A percentile compares a stretch with the other conserved stretches of the same genome.
These are phyloP conservation scores for Mustela erminea DNA, from an alignment of 2,797 vertebrate species.

Conservation along the genomic window DNA sequence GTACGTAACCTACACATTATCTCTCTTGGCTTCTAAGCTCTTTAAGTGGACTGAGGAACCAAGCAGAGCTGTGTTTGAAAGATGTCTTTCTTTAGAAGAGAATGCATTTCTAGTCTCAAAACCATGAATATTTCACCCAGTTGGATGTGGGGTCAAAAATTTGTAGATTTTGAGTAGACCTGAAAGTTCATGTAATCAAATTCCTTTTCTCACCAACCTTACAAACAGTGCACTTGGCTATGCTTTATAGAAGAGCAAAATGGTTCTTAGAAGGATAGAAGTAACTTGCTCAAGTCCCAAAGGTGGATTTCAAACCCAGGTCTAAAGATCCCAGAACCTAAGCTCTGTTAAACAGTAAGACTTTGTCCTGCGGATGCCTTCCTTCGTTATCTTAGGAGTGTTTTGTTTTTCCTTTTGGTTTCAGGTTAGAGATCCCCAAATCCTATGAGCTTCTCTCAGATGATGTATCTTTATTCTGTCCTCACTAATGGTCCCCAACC, in stretches of 20 bases:
- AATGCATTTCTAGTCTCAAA: not conserved
- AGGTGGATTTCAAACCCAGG: not conserved
- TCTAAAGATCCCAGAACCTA: not conserved
- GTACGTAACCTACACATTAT: not conserved
- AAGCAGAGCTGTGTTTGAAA: not conserved
- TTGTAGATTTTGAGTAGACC: not conserved
- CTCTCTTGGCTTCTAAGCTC: not conserved
- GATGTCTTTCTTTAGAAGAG: not conserved
- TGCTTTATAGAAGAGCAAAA: not conserved
- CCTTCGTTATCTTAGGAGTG: not conserved
- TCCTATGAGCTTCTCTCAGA: not conserved
- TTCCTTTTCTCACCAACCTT: not conserved
- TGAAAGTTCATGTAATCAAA: not conserved
- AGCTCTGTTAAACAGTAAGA: not conserved
- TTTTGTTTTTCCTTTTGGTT: not conserved
- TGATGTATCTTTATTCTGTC: not conserved
- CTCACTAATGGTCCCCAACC: not conserved
- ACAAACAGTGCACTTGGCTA: not conserved
- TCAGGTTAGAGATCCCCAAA: not conserved
- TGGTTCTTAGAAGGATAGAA: not conserved
- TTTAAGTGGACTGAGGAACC: not conserved
- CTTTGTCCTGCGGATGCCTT: not conserved
- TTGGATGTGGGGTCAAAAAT: not conserved
- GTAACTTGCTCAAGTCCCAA: not conserved
- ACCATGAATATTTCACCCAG: not conserved